These are phyloP conservation scores for Boleophthalmus pectinirostris DNA, from an alignment of 2,113 vertebrate genomes.

Conservation along the genomic window DNA sequence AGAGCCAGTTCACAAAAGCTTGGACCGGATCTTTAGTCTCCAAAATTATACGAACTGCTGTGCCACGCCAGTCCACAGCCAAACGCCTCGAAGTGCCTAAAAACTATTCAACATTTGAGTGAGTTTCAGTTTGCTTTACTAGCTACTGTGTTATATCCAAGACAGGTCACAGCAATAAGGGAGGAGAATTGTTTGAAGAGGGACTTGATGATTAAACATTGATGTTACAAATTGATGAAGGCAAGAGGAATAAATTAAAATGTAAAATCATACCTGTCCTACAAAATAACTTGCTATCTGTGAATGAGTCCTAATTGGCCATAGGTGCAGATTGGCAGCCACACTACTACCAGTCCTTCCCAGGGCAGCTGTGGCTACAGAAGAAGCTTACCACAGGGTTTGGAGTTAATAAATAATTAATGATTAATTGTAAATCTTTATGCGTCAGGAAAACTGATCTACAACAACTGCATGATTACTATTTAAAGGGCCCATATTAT, in stretches of 20 bases:
- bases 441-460: too few relatives aligned
- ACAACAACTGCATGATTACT: too few relatives aligned
- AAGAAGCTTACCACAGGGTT: neutral
- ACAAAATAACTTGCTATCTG: neutral
- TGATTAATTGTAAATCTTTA: neutral
- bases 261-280: constrained; percentile 1
- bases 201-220: constrained; percentile 27
- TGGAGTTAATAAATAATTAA: neutral
- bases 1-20: constrained; percentile 51
- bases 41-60: constrained; percentile 43
- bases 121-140: constrained; percentile 17
- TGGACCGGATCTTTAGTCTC: constrained; percentile 55
- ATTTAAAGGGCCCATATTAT: too few relatives aligned
- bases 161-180: constrained; percentile 42
- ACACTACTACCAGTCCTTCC: neutral
- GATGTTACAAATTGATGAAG: constrained; percentile 22
- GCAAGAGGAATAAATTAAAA: constrained; percentile 19
- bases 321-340: neutral
- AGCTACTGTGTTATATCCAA: constrained; percentile 67
- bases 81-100: constrained; percentile 47
- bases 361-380: neutral
- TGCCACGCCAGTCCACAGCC: constrained; percentile 33
- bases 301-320: neutral
- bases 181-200: constrained; percentile 48
- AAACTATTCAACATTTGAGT: constrained; percentile 50